Percentiles rank a stretch among this genome's conserved stretches.
Conservation (phyloP, 2,797 vertebrate genomes). For the Natrix natrix region DNA sequence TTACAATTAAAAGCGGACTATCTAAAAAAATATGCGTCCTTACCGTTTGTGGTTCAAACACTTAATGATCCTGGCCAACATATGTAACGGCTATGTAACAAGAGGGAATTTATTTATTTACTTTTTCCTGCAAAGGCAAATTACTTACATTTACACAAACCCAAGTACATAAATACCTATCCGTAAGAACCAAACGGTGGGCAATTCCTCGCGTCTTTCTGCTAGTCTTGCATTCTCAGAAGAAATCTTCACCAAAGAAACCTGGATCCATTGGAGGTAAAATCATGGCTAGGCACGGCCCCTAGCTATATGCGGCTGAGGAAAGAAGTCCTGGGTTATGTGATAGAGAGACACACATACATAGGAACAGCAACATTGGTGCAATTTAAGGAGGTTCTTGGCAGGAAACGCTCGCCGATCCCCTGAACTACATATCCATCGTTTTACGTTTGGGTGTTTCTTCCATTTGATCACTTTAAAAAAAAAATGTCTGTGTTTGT, state of each 20-base stretch:
- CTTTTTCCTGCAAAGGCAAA: conserved; percentile 74
- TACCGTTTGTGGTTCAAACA: conserved; percentile 91
- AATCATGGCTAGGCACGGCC: conserved; percentile 94
- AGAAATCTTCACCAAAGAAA: conserved; percentile 97
- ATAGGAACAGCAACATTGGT: conserved; percentile 89
- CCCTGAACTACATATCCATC: conserved; percentile 36
- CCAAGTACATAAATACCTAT: conserved; percentile 99
- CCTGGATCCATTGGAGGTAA: conserved; percentile 91
- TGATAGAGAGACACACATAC: conserved; percentile 99
- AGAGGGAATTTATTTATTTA: background rate
- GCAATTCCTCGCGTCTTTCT: conserved; percentile 97
- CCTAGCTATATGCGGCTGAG: conserved; percentile 99
- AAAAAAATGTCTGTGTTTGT: background rate
- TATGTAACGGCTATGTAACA: background rate
- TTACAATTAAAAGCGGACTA: conserved; percentile 67
- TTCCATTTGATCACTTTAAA: background rate
- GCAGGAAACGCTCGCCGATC: conserved; percentile 38
- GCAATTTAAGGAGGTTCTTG: conserved; percentile 87
- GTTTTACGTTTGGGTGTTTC: background rate
- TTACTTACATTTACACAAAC: conserved; percentile 98
- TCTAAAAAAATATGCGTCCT: conserved; percentile 74
- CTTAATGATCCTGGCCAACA: conserved; percentile 76
- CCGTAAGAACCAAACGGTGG: conserved; percentile 99
- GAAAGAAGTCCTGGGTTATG: conserved; percentile 96
- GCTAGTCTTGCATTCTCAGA: conserved; percentile 95